Base-by-base conservation (phyloP, 2,113 vertebrate genomes). In the Hystrix cristata region DNA sequence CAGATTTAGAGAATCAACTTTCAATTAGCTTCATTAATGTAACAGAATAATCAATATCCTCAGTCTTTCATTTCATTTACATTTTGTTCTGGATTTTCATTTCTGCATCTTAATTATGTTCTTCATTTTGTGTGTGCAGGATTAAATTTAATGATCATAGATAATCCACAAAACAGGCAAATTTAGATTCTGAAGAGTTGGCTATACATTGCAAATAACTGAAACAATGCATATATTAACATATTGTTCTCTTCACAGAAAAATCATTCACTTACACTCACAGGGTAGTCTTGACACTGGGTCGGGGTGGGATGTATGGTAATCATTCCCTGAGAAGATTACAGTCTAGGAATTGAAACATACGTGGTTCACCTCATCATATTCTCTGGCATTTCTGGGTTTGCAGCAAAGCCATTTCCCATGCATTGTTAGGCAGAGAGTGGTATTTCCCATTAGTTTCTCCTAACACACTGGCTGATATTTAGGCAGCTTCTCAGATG, bases 121-220 rank as follows among this genome's bases (percentile, higher is more conserved):
- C 57, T 59, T 81, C 69, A 65, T 96, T 94, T 67, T 94, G 13
- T 90, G 10, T 65, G 62, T 74, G 64, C 55, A 64, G 57, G 48
- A 78, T 92, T 96, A 84, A 97, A 95, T 84, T 83, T 64, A 81
- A 82, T 90, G 59, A 87, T 21, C 65, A 57, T 38, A 81, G 71
- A 4, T 38, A 95, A 19, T 59, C 71, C 62, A 90, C 65, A 69
- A 67, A 83, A 57, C 48, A 90, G 64, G 69, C 25, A 95, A 12
- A 93, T 88, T 23, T 92, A 38, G 84, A 69, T 94, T 94, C 91
- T 81, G 34, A 83, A 96, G 79, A 71, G 74, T 55, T 83, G 67
- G 48, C 43, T 91, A 27, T 59, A n/a, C 43, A 19, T 80, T 84
- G 31, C 88, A 95, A 92, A 87, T 78, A 84, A 19, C 87, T 76